Conservation (phyloP, 2,888 invertebrate species). For the Thereva unica region DNA sequence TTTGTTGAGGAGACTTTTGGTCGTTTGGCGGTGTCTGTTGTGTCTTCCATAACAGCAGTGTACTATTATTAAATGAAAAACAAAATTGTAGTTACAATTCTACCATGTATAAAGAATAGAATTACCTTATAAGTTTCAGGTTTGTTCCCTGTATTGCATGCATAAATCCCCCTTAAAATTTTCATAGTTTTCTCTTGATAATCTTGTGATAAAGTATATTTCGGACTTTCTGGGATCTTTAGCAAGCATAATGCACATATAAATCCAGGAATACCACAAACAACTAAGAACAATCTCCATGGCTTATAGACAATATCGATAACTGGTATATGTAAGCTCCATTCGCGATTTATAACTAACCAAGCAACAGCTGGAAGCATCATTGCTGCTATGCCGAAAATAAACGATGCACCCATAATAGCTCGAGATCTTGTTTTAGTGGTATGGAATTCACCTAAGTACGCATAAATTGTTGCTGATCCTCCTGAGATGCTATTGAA, state of each 20-base stretch:
- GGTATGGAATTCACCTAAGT: conserved; percentile 62
- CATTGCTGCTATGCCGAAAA: conserved; percentile 53
- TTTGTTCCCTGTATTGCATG: conserved; percentile 47
- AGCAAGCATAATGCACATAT: conserved; percentile 49
- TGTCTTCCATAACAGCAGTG: conserved; percentile 23
- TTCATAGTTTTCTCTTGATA: conserved; percentile 47
- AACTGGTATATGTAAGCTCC: conserved; percentile 48
- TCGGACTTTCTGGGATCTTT: conserved; percentile 54
- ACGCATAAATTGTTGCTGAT: conserved; percentile 61
- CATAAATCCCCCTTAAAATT: conserved; percentile 49
- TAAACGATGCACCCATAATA: conserved; percentile 53
- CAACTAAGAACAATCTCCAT: conserved; percentile 53
- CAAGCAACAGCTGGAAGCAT: conserved; percentile 53
- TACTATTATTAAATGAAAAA: conserved; percentile 9
- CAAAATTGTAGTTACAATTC: not conserved
- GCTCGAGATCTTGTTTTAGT: conserved; percentile 58
- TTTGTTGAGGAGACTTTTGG: conserved; percentile 8
- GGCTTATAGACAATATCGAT: conserved; percentile 50
- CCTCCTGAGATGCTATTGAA: conserved; percentile 55
- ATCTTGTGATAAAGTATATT: conserved; percentile 50
- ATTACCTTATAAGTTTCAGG: conserved; percentile 47
- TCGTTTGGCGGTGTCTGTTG: not conserved
- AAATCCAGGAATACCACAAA: conserved; percentile 52
- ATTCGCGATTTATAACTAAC: conserved; percentile 52
- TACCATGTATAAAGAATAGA: not conserved